phyloP scores from a whole-genome alignment of 2,113 vertebrate genomes.

The Aspidoscelis tigris region DNA sequence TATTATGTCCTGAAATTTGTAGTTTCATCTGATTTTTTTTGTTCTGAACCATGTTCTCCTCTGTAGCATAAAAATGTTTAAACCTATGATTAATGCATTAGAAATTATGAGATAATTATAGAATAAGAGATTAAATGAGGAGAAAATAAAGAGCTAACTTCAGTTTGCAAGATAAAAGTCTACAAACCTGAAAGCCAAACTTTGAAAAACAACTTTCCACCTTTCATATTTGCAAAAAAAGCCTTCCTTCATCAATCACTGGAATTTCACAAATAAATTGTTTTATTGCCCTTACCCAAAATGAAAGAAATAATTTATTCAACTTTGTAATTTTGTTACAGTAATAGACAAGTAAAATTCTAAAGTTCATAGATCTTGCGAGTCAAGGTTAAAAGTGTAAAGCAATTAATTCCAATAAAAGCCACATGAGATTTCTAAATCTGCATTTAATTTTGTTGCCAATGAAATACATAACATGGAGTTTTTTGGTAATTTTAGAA shows the following conservation, averaged over 20 bases:
- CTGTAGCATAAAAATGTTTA: conserved; percentile 22
- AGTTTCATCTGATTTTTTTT: too few relatives aligned
- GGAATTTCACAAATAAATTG: conserved; percentile 39
- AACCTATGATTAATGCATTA: background rate
- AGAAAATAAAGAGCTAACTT: conserved; percentile 20
- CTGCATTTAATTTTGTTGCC: background rate
- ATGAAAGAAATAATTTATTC: conserved; percentile 29
- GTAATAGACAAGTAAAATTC: background rate
- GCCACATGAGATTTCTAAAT: background rate
- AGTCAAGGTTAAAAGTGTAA: conserved; percentile 17
- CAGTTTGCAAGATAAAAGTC: background rate
- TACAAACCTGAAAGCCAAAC: background rate
- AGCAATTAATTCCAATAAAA: conserved; percentile 36
- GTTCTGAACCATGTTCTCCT: background rate
- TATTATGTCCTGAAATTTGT: background rate
- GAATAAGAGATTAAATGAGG: conserved; percentile 22
- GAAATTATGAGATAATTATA: conserved; percentile 29
- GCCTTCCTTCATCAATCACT: conserved; percentile 45
- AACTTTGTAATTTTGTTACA: background rate
- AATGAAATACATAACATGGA: conserved; percentile 4
- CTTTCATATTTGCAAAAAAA: conserved; percentile 18
- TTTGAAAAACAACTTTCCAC: conserved; percentile 19
- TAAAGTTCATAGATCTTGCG: background rate
- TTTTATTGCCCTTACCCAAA: conserved; percentile 40
- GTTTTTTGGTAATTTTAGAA: background rate